Conservation (phyloP, 2,113 vertebrate genomes). For the Probosciger aterrimus region DNA sequence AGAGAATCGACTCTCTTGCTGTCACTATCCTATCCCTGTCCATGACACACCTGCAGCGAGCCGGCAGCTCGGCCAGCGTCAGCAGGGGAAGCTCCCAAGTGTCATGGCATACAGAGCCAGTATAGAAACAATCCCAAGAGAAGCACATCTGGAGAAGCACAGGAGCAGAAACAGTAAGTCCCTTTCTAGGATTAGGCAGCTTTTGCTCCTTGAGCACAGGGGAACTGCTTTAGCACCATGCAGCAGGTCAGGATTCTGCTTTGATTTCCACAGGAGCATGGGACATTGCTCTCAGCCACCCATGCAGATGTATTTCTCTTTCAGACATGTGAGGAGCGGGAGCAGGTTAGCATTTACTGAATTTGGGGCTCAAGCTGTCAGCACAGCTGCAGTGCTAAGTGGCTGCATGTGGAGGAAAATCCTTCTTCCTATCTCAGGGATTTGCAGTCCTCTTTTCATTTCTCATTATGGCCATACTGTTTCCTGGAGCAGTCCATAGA, state of each 20-base stretch:
- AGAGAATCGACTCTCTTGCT: background rate
- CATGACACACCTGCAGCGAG: background rate
- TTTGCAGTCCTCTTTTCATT: background rate
- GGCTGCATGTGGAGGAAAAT: background rate
- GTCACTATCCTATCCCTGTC: background rate
- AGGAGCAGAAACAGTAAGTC: background rate
- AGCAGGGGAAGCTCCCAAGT: background rate
- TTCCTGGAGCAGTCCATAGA: background rate
- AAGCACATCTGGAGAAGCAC: background rate
- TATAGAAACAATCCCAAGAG: background rate
- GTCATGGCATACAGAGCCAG: background rate
- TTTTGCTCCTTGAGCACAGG: background rate
- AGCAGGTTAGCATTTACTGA: background rate
- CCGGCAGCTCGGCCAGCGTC: background rate
- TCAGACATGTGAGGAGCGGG: background rate
- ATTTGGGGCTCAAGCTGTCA: background rate
- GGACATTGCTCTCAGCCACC: background rate
- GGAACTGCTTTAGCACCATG: background rate
- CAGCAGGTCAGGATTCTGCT: background rate
- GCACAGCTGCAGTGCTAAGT: background rate
- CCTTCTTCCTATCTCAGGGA: background rate
- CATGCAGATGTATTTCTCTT: background rate
- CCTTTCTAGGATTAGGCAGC: background rate
- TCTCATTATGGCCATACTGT: fast-evolving
- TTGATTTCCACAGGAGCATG: background rate